These are phyloP conservation scores for Drosophila histrio DNA, from an alignment of 2,888 invertebrate species.

Conservation along the genomic window DNA sequence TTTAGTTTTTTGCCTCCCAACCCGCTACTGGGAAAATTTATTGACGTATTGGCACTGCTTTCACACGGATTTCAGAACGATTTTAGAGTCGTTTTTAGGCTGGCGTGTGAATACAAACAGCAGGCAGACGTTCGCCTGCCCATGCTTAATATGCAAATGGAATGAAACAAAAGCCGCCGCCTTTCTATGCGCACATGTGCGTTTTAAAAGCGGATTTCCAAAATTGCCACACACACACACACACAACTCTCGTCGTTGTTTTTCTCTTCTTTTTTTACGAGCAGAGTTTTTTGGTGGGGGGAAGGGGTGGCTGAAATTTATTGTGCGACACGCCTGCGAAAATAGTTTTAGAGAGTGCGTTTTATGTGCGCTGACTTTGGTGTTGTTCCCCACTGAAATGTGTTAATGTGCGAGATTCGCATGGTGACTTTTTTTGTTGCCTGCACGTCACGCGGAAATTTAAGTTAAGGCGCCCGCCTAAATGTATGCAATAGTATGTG, in stretches of 20 bases:
- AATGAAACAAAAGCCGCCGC: slow-evolving; percentile 59
- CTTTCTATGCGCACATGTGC: slow-evolving; percentile 41
- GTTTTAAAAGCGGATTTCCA: slow-evolving; percentile 70
- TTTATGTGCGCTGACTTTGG: slow-evolving; percentile 48
- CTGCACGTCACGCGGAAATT: slow-evolving; percentile 30
- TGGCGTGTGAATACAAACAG: slow-evolving; percentile 63
- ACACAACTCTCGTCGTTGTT: slow-evolving; percentile 25
- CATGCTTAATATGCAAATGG: slow-evolving; percentile 67
- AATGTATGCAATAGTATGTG: slow-evolving; percentile 50
- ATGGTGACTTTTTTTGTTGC: slow-evolving; percentile 41
- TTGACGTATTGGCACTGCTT: slow-evolving; percentile 66
- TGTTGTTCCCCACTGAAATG: slow-evolving; percentile 45
- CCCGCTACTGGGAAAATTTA: slow-evolving; percentile 49
- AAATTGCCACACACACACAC: slow-evolving; percentile 43
- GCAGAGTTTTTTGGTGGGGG: not conserved
- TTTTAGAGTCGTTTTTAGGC: slow-evolving; percentile 41
- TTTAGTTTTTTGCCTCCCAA: slow-evolving; percentile 26
- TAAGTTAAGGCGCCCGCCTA: slow-evolving; percentile 40
- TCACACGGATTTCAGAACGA: slow-evolving; percentile 35
- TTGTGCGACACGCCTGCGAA: slow-evolving; percentile 69
- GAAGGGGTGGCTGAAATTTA: slow-evolving; percentile 46
- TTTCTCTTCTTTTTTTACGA: slow-evolving; percentile 42
- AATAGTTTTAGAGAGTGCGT: slow-evolving; percentile 74
- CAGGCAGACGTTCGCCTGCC: slow-evolving; percentile 26
- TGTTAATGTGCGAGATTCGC: slow-evolving; percentile 74